Evolutionary conservation across 2,888 invertebrate species (phyloP), one percentile per base, ranked within the genome.

Genomic region (Machimus atricapillus): DNA sequence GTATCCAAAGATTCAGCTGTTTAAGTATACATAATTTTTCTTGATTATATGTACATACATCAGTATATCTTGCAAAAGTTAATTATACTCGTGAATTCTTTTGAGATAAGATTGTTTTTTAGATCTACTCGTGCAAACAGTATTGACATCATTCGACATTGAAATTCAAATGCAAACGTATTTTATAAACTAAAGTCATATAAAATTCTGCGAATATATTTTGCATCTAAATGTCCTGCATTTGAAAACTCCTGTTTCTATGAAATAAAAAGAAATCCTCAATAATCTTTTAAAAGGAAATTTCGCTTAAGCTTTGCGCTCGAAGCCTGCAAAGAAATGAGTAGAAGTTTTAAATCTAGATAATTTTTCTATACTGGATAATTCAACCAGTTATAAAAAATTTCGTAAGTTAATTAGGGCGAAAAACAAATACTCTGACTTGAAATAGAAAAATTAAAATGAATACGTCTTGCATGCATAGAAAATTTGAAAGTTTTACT

Each of bases 391-490:
- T 66, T 19, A 0, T 27, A 23, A 9, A 46, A 46, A 46, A 46
- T 58, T 66, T 66, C 66, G 66, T 66, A 66, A 66, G 66, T 66
- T 66, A 66, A 66, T 23, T 66, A 66, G 66, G 66, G 66, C 66
- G 66, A 66, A 56, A 46, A 46, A 46, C 12, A 66, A 66, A 66
- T 76, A 40, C 40, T 37, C 37, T 76, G 40, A 76, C 76, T 76
- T 76, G 40, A 76, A 87, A 87, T 78, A 76, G 43, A 85, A 52
- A 89, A 89, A 89, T 89, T 89, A 89, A 89, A 89, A 89, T 89
- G 89, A 89, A 89, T 89, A 89, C 89, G 89, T 89, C 88, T 88
- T 89, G 89, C 89, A 89, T 89, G 89, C 82, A 37, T 31, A 56
- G 43, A n/a, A 34, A 82, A 40, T 82, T 58, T 56, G 58, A 87